Percentiles rank a stretch among this genome's conserved stretches.
These are phyloP conservation scores for Buathra laborator DNA, from an alignment of 2,888 invertebrate genomes.

Conservation along the genomic window DNA sequence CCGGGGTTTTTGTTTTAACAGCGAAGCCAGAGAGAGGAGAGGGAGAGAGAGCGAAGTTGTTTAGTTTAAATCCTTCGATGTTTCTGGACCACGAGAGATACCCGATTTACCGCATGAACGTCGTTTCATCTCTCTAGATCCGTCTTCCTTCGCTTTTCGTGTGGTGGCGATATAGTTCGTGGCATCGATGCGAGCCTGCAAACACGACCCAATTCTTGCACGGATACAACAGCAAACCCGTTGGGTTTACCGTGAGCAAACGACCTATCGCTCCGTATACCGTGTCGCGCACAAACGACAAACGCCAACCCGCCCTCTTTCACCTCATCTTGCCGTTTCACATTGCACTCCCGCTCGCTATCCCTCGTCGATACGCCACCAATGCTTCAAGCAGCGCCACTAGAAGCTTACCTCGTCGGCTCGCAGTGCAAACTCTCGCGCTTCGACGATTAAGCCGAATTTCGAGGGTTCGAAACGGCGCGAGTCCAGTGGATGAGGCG, in stretches of 20 bases:
- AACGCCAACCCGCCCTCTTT: slow-evolving; percentile 33
- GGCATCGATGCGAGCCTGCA: slow-evolving; percentile 56
- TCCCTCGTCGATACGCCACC: neutral
- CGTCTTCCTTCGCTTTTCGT: neutral
- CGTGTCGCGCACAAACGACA: slow-evolving; percentile 20
- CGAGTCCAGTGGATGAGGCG: slow-evolving; percentile 76
- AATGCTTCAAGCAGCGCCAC: neutral
- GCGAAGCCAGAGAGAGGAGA: neutral
- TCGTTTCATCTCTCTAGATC: slow-evolving; percentile 37
- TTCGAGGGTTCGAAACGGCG: slow-evolving; percentile 80
- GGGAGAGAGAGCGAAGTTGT: neutral
- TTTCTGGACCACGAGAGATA: slow-evolving; percentile 19
- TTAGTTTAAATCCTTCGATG: slow-evolving; percentile 39
- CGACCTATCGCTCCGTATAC: slow-evolving; percentile 60
- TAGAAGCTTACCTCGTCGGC: slow-evolving; percentile 34
- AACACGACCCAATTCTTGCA: slow-evolving; percentile 75
- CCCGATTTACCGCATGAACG: slow-evolving; percentile 33
- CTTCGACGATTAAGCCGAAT: slow-evolving; percentile 80
- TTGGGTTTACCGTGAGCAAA: slow-evolving; percentile 77
- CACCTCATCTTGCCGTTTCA: slow-evolving; percentile 60
- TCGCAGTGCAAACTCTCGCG: slow-evolving; percentile 76
- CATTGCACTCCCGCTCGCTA: slow-evolving; percentile 5
- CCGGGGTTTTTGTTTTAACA: slow-evolving; percentile 13
- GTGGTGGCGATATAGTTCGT: neutral
- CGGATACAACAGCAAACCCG: slow-evolving; percentile 77